phyloP scores from a whole-genome alignment of 2,113 vertebrate genomes.

The Morone saxatilis region DNA sequence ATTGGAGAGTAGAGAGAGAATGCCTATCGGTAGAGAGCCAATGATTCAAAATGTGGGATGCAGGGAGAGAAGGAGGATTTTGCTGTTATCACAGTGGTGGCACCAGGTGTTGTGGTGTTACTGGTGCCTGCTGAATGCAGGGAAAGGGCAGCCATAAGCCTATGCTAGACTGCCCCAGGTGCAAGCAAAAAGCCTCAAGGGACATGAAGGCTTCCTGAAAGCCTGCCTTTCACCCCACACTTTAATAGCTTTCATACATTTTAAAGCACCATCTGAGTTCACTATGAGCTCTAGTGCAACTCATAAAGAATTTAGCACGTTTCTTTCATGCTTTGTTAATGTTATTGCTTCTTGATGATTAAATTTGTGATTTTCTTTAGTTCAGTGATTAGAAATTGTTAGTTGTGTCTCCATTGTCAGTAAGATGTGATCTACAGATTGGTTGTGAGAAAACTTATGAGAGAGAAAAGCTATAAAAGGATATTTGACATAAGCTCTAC shows the following conservation, averaged over 20 bases:
- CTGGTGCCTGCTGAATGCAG: conserved; percentile 15
- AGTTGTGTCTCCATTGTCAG: background rate
- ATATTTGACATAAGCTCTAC: background rate
- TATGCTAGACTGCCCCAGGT: background rate
- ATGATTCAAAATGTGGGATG: conserved; percentile 29
- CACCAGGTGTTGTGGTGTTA: conserved; percentile 42
- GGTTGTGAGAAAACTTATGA: background rate
- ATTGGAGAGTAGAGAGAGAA: conserved; percentile 10
- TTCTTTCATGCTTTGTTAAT: background rate
- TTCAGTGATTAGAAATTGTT: background rate
- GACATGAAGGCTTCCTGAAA: conserved; percentile 18
- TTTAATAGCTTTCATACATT: conserved; percentile 35
- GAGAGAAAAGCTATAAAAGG: no score
- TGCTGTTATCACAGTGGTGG: conserved; percentile 32
- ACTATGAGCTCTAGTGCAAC: conserved; percentile 4
- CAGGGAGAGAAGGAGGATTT: conserved; percentile 5
- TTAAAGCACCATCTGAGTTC: conserved; percentile 17
- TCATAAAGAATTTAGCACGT: conserved; percentile 33
- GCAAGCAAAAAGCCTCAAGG: conserved; percentile 26
- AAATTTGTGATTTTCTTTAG: background rate
- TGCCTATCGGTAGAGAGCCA: background rate
- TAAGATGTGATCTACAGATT: background rate
- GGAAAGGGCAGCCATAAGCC: conserved; percentile 18
- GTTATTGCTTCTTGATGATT: conserved; percentile 27
- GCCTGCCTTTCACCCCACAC: conserved; percentile 25